Conservation (phyloP, 2,113 vertebrate species). For the Sander lucioperca region DNA sequence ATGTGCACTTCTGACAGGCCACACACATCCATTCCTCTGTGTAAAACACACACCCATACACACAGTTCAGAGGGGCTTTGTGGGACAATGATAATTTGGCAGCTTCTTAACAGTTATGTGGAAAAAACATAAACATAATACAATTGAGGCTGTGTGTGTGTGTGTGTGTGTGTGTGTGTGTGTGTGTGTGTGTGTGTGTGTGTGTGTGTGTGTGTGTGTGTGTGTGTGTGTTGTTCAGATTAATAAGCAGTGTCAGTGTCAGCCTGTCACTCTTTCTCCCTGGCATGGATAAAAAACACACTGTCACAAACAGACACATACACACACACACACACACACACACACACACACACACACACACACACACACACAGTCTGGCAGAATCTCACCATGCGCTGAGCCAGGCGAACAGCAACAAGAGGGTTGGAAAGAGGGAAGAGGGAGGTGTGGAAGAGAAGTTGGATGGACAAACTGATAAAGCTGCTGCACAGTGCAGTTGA, state of each 20-base stretch:
- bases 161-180: not conserved
- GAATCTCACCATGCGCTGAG: conserved; percentile 22
- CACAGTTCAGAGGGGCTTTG: conserved; percentile 7
- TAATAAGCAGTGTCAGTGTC: conserved; percentile 48
- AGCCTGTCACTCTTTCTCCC: conserved; percentile 31
- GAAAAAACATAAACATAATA: conserved; percentile 11
- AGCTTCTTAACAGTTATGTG: conserved; percentile 8
- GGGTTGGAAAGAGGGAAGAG: not conserved
- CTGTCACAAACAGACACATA: not conserved
- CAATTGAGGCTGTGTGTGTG: not conserved
- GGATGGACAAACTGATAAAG: not conserved
- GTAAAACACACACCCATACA: conserved; percentile 11
- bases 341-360: not conserved
- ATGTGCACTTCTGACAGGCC: not conserved
- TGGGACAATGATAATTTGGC: conserved; percentile 11
- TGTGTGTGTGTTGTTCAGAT: conserved; percentile 24
- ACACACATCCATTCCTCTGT: not conserved
- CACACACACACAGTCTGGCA: not conserved
- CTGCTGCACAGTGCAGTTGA: not conserved
- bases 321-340: conserved; percentile 1
- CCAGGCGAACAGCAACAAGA: conserved; percentile 27
- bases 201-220: not conserved
- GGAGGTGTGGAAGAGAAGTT: not conserved
- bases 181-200: not conserved
- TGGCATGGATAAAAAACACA: conserved; percentile 18